phyloP scores from a whole-genome alignment of 1,140 invertebrate species.

The Bombyx mori region ASM3026992v2 NC_085125.1:10303001-10303500 shows the following conservation, averaged over 20 bases:
- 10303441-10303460: constrained; percentile 9
- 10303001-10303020: too few relatives aligned
- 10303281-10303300: too few relatives aligned
- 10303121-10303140: constrained; percentile 32
- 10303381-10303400: constrained; percentile 14
- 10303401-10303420: too few relatives aligned
- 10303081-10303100: constrained; percentile 23
- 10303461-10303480: constrained; percentile 1
- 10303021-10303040: constrained; percentile 8
- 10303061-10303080: constrained; percentile 22
- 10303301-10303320: too few relatives aligned
- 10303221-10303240: too few relatives aligned
- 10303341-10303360: constrained; percentile 8
- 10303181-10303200: constrained; percentile 25
- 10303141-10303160: constrained; percentile 33
- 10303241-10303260: too few relatives aligned
- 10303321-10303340: too few relatives aligned
- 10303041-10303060: constrained; percentile 15
- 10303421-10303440: constrained; percentile 15
- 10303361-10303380: constrained; percentile 23
- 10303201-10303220: neutral
- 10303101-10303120: constrained; percentile 25
- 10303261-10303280: too few relatives aligned
- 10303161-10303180: constrained; percentile 26
- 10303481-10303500: constrained; percentile 29